Evolutionary conservation across 2,888 invertebrate species (phyloP), one percentile per base, ranked within the genome.

Genomic region (Luffia ferchaultella): DNA sequence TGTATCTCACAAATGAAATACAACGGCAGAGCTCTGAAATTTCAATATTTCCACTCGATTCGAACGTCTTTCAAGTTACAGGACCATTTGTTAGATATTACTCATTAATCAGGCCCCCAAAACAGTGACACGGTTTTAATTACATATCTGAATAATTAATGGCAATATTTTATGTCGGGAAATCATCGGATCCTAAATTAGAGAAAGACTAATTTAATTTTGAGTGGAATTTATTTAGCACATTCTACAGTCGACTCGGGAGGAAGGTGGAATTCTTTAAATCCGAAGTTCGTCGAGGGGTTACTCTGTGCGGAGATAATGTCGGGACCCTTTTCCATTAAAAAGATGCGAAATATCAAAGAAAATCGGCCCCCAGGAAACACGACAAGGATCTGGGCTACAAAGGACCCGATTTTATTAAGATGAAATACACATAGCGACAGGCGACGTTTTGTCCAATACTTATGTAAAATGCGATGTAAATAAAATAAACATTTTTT

Each of bases 321-420:
- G 60, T 58, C 48, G 46, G 55, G 53, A 53, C 58, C 61, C 61
- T 61, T 52, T 60, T 57, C 61, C 61, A 64, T 67, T 68, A 65
- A 60, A 63, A 62, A 61, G 61, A 67, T 64, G 63, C 62, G 61
- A 58, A 57, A 53, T 55, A 58, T 54, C 57, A 60, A 58, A 56
- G 58, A 30, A 51, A 50, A 30, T 30, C 30, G 30, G 49, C 45
- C 59, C 60, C 57, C 51, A 50, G 50, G 30, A 30, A 30, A 30
- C 30, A 12, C 30, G 30, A 30, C 30, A 30, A 30, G 30, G 30
- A 30, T 30, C 30, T 30, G 30, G 30, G 30, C 30, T 30, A 30
- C 12, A 46, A 40, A 52, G 53, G 52, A 42, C 52, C 53, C 50
- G 52, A 55, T 54, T 54, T 53, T 51, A 51, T 55, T 53, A 55